Conservation (phyloP, 2,888 invertebrate genomes). For the Lasius fuliginosus region DNA sequence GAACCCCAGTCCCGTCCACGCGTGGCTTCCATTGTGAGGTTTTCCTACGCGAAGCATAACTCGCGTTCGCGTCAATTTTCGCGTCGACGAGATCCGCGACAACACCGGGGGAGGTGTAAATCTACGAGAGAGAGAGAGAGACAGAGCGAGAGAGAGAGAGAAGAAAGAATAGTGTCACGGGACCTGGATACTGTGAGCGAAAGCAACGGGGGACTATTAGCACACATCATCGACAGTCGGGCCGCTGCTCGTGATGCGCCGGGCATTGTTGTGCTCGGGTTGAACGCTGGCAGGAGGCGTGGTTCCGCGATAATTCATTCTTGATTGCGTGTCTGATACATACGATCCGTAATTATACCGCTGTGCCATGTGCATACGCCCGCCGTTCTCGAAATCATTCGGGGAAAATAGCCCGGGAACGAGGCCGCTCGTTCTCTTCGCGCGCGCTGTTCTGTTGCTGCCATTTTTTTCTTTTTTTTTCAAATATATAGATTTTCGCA, state of each 20-base stretch:
- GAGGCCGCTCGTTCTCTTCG: slow-evolving; percentile 34
- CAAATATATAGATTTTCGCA: background rate
- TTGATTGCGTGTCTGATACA: slow-evolving; percentile 86
- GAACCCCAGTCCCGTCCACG: background rate
- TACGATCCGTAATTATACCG: slow-evolving; percentile 83
- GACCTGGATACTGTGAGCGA: slow-evolving; percentile 75
- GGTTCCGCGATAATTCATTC: slow-evolving; percentile 85
- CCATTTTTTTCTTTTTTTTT: background rate
- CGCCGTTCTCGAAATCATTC: slow-evolving; percentile 67
- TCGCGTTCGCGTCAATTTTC: slow-evolving; percentile 26
- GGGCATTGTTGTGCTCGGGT: slow-evolving; percentile 81
- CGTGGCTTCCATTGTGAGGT: slow-evolving; percentile 10
- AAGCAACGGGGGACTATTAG: slow-evolving; percentile 82
- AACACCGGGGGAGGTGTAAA: slow-evolving; percentile 13
- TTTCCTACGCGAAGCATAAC: background rate
- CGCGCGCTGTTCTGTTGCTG: background rate
- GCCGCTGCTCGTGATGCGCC: slow-evolving; percentile 84
- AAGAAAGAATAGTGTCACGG: slow-evolving; percentile 72
- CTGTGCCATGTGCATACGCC: slow-evolving; percentile 71
- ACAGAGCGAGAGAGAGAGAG: background rate
- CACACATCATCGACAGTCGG: slow-evolving; percentile 85
- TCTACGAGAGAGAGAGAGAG: slow-evolving; percentile 10
- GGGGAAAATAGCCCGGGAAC: slow-evolving; percentile 26
- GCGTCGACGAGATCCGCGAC: slow-evolving; percentile 24
- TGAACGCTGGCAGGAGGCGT: slow-evolving; percentile 81